These are phyloP conservation scores for Galago senegalensis DNA, from an alignment of 2,797 vertebrate genomes.

Conservation along the genomic window DNA sequence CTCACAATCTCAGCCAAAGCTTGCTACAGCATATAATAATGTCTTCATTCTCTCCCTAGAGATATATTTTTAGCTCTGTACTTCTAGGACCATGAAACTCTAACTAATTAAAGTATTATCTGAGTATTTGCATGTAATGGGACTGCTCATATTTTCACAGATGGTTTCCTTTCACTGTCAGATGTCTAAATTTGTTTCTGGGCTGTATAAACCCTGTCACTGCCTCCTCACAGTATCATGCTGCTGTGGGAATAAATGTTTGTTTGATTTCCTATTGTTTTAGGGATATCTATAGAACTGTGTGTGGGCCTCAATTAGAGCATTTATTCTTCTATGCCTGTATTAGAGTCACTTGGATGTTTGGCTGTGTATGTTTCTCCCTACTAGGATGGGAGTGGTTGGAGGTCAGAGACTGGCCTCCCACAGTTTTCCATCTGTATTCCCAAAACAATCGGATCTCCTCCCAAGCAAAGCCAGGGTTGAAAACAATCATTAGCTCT, in stretches of 20 bases:
- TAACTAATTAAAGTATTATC: conserved; percentile 76
- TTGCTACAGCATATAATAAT: conserved; percentile 71
- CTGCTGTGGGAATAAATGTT: background rate
- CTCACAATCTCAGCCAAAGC: conserved; percentile 66
- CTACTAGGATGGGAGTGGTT: background rate
- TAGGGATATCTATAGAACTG: background rate
- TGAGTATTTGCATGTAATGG: conserved; percentile 75
- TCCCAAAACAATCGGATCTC: background rate
- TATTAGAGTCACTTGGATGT: background rate
- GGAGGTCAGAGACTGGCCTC: background rate
- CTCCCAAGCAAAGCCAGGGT: background rate
- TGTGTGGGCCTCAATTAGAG: background rate
- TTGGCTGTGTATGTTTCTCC: background rate
- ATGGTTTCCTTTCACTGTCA: conserved; percentile 77
- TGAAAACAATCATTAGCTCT: background rate
- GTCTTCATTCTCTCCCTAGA: conserved; percentile 59
- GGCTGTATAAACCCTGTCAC: conserved; percentile 51
- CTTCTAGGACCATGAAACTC: conserved; percentile 73
- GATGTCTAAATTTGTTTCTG: conserved; percentile 75
- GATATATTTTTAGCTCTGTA: conserved; percentile 77
- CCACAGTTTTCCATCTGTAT: background rate
- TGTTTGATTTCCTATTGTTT: conserved; percentile 12
- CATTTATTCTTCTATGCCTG: background rate
- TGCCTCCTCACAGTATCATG: conserved; percentile 61
- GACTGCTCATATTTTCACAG: conserved; percentile 77